Percentiles rank a stretch among this genome's conserved stretches.
Conservation (phyloP, 2,888 invertebrate genomes). For the Endomychus coccineus region DNA sequence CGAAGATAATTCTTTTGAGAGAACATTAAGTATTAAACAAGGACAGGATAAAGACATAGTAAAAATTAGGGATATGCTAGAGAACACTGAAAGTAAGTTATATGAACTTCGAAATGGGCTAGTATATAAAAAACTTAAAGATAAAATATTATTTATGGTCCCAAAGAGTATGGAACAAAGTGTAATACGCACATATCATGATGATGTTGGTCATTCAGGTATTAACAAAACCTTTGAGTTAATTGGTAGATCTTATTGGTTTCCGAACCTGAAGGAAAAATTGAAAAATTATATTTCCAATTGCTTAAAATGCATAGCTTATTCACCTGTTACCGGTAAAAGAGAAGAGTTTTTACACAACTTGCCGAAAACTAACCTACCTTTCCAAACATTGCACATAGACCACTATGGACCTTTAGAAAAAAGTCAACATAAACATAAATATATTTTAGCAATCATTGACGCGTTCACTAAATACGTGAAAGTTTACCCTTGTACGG, state of each 20-base stretch:
- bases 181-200: constrained; percentile 26
- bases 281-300: constrained; percentile 22
- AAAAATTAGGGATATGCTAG: constrained; percentile 16
- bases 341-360: constrained; percentile 25
- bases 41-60: constrained; percentile 18
- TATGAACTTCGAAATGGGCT: constrained; percentile 13
- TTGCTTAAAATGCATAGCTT: constrained; percentile 29
- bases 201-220: constrained; percentile 29
- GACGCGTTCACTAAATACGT: constrained; percentile 29
- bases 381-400: constrained; percentile 26
- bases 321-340: constrained; percentile 20
- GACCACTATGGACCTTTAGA: constrained; percentile 29
- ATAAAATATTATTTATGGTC: constrained; percentile 13
- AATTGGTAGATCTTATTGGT: constrained; percentile 28
- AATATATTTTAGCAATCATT: constrained; percentile 25
- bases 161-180: constrained; percentile 17
- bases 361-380: constrained; percentile 25
- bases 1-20: constrained; percentile 15
- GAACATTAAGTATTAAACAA: constrained; percentile 14
- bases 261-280: constrained; percentile 27
- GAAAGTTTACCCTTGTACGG: constrained; percentile 21
- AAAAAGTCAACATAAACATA: constrained; percentile 11
- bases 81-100: constrained; percentile 8
- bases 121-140: constrained; percentile 11
- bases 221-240: constrained; percentile 26